Conservation (phyloP, 2,113 vertebrate genomes). For the Ceuthmochares aereus region DNA sequence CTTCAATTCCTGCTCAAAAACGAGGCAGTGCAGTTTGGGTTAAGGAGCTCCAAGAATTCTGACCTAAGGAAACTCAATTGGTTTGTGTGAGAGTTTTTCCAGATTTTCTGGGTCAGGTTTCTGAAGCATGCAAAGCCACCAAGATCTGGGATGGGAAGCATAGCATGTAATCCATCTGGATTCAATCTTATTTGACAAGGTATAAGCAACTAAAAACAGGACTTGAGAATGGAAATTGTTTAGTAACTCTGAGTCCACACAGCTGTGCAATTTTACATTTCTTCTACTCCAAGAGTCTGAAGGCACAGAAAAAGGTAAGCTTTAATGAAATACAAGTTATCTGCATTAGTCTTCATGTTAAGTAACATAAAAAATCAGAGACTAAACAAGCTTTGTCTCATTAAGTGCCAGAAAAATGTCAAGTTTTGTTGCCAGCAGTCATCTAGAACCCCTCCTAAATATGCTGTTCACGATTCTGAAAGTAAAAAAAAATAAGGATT, state of each 20-base stretch:
- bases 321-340: not conserved
- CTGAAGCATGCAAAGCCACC: slow-evolving; percentile 3
- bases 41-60: not conserved
- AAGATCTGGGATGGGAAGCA: not conserved
- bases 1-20: not conserved
- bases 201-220: not conserved
- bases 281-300: not conserved
- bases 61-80: not conserved
- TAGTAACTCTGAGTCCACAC: not conserved
- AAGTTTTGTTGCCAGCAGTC: not conserved
- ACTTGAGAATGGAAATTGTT: not conserved
- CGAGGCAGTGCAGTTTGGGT: not conserved
- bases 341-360: not conserved
- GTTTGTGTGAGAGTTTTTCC: not conserved
- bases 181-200: not conserved
- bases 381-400: not conserved
- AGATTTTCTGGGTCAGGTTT: slow-evolving; percentile 7
- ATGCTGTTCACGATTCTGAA: not conserved
- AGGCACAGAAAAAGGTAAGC: not conserved
- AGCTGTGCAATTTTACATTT: not conserved
- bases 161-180: not conserved
- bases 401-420: not conserved
- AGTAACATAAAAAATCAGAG: not conserved
- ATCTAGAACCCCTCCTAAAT: not conserved
- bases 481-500: not conserved